Percentiles rank a stretch among this genome's conserved stretches.
Conservation (phyloP, 64 coral and sea anemone species). For the Montipora efflorescens region DNA sequence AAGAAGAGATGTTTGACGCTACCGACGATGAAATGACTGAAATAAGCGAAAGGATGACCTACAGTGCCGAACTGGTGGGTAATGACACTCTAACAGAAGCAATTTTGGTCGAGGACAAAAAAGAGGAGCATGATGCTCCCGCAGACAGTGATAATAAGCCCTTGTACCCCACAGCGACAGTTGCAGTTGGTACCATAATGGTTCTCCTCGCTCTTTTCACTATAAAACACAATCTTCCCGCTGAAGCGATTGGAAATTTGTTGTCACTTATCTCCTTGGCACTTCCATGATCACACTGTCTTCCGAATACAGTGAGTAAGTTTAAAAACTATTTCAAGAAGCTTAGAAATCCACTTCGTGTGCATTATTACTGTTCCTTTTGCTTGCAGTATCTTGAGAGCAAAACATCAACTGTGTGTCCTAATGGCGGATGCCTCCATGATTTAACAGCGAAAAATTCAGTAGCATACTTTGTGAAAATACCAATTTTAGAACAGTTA, state of each 20-base stretch:
- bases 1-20: slow-evolving; percentile 15
- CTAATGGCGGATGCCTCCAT: slow-evolving; percentile 63
- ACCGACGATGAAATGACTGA: slow-evolving; percentile 56
- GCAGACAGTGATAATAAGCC: slow-evolving; percentile 56
- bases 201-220: slow-evolving; percentile 64
- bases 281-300: slow-evolving; percentile 35
- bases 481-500: slow-evolving; percentile 66
- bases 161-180: slow-evolving; percentile 56
- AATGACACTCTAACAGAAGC: not conserved
- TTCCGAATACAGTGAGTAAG: slow-evolving; percentile 48
- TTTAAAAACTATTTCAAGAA: slow-evolving; percentile 74
- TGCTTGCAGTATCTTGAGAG: slow-evolving; percentile 33
- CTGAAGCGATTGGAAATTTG: slow-evolving; percentile 37
- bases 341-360: slow-evolving; percentile 42
- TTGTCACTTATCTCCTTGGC: slow-evolving; percentile 37
- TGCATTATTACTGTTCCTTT: slow-evolving; percentile 69
- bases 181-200: slow-evolving; percentile 65
- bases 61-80: slow-evolving; percentile 4
- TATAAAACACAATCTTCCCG: slow-evolving; percentile 60
- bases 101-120: slow-evolving; percentile 11
- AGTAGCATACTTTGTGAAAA: slow-evolving; percentile 61
- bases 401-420: slow-evolving; percentile 32
- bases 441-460: slow-evolving; percentile 28
- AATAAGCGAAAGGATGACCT: slow-evolving; percentile 46
- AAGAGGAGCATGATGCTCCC: not conserved